These are phyloP conservation scores for Scomber colias DNA, from an alignment of 2,113 vertebrate species.

Conservation along the genomic window DNA sequence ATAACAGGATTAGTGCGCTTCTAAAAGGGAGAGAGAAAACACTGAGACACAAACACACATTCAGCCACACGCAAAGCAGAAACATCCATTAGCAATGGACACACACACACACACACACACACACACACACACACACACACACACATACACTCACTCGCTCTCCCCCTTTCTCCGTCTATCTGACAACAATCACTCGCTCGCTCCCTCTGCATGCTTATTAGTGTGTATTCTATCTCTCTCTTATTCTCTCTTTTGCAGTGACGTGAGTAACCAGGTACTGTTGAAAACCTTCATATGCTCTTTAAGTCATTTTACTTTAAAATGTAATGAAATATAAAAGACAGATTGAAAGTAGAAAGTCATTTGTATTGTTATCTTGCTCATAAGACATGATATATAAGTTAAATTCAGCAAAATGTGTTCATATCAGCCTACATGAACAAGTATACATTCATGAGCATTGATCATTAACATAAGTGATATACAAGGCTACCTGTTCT, in stretches of 20 bases:
- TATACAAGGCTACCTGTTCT: too few relatives aligned
- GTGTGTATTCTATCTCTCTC: conserved; percentile 5
- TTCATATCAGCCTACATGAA: too few relatives aligned
- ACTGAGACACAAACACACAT: conserved; percentile 55
- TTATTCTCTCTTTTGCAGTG: not conserved
- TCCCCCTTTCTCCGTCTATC: conserved; percentile 18
- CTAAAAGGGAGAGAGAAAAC: conserved; percentile 52
- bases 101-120: conserved; percentile 34
- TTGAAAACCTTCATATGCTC: too few relatives aligned
- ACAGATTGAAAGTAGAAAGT: too few relatives aligned
- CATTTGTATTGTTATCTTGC: too few relatives aligned
- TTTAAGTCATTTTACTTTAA: too few relatives aligned
- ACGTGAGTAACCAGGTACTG: not conserved
- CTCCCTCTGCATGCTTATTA: conserved; percentile 47
- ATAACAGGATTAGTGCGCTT: conserved; percentile 65
- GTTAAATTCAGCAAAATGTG: too few relatives aligned
- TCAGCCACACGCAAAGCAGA: conserved; percentile 68
- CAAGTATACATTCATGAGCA: too few relatives aligned
- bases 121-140: conserved; percentile 24
- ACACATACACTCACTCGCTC: conserved; percentile 21
- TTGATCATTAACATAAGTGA: too few relatives aligned
- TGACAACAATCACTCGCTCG: conserved; percentile 15
- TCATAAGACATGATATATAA: too few relatives aligned
- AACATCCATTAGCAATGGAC: conserved; percentile 73
- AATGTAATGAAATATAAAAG: too few relatives aligned